Base-by-base conservation (phyloP, 2,888 invertebrate species). In the Drosophila mulleri region DNA sequence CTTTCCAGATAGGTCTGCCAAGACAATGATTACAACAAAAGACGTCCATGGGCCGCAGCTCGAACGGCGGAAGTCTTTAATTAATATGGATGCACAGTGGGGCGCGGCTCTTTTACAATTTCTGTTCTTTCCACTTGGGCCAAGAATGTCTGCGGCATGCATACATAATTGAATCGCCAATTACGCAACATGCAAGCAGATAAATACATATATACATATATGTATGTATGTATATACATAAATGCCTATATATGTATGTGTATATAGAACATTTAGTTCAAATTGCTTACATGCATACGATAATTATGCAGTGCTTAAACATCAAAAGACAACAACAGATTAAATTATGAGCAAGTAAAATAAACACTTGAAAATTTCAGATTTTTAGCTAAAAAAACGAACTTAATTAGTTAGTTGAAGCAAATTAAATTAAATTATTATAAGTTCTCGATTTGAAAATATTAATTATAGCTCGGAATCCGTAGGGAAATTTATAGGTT, bases 1-100 rank as follows among this genome's bases (percentile, higher is more conserved):
- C 32, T 7, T 2, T 32, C 20, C 20, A 35, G n/a, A 37, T 53
- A 37, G 32, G 41, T 14, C 18, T 32, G 32, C 48, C 66, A 74
- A 85, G 77, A 83, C 79, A 81, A 76, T 69, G 79, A 81, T 83
- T 79, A 79, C 81, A 68, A 80, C 78, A 86, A 87, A 88, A 87
- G 82, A 83, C 77, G 37, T 53, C 65, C 73, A 74, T 64, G 68
- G 20, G 48, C 48, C 47, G 29, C 45, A 58, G 63, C 61, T 64
- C 63, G 41, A 74, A 73, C 87, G 88, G 90, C 87, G 88, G 90
- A 90, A 88, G 90, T 87, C 83, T 87, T 89, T 86, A 90, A 88
- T 89, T 87, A 87, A 87, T 89, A 82, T 62, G 66, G 35, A 53
- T 48, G 57, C 57, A 64, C 41, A 59, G 20, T 65, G 69, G 72